A percentile compares a stretch with the other conserved stretches of the same genome.
phyloP scores from a whole-genome alignment of 1,140 invertebrate genomes.

The Bombus fervidus region DNA sequence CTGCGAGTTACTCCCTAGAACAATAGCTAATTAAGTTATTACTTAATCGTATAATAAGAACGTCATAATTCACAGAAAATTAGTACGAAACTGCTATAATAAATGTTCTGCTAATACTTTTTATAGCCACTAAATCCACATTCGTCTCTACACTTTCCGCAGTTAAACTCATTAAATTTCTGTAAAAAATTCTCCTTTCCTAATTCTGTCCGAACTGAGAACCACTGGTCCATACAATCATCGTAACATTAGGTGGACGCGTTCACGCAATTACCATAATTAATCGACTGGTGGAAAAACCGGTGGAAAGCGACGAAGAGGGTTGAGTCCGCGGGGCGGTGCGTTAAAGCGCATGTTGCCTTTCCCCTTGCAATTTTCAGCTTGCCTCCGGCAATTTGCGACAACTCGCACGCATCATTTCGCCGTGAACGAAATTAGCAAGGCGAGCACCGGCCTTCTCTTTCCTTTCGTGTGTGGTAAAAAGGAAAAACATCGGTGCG shows the following conservation, averaged over 20 bases:
- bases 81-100: no score
- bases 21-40: no score
- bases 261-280: constrained; percentile 19
- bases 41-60: no score
- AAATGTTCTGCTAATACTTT: no score
- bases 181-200: neutral
- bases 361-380: constrained; percentile 17
- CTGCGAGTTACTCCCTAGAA: no score
- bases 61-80: no score
- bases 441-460: neutral
- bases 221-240: neutral
- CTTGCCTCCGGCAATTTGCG: constrained; percentile 32
- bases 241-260: neutral
- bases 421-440: constrained; percentile 32
- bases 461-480: no score
- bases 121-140: no score
- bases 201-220: neutral
- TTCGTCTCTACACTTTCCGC: no score
- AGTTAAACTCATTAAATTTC: neutral
- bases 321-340: no score
- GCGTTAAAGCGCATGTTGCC: constrained; percentile 1
- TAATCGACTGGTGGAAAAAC: constrained; percentile 15
- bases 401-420: constrained; percentile 45
- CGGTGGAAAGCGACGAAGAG: neutral
- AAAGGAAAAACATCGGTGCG: constrained; percentile 22